These are phyloP conservation scores for Muschampia staudingeri DNA, from an alignment of 2,888 invertebrate species.

Conservation along the genomic window DNA sequence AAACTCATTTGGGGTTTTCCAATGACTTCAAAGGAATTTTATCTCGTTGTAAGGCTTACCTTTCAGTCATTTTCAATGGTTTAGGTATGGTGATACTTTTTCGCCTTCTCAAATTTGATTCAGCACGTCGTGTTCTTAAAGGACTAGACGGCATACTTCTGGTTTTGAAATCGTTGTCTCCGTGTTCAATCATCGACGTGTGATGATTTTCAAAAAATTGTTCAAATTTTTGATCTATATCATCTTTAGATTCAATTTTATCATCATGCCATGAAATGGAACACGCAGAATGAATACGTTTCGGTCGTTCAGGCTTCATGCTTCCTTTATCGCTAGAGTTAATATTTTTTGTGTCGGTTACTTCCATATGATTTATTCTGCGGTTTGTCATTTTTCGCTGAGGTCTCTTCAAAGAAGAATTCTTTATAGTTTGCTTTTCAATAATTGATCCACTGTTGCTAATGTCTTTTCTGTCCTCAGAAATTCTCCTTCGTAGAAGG, in stretches of 20 bases:
- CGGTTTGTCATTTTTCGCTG: constrained; percentile 65
- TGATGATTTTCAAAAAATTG: constrained; percentile 78
- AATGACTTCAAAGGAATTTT: constrained; percentile 20
- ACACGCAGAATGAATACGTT: constrained; percentile 86
- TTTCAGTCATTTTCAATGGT: constrained; percentile 93
- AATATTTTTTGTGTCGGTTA: constrained; percentile 72
- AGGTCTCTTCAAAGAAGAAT: constrained; percentile 73
- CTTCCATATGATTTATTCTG: constrained; percentile 61
- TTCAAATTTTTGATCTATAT: constrained; percentile 84
- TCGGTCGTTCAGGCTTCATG: constrained; percentile 77
- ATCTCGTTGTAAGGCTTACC: constrained; percentile 81
- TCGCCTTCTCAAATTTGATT: constrained; percentile 75
- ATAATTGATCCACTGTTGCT: constrained; percentile 34
- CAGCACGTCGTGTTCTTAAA: constrained; percentile 79
- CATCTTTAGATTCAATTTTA: constrained; percentile 79
- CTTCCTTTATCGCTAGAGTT: constrained; percentile 71
- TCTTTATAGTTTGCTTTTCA: constrained; percentile 53
- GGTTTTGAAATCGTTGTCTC: constrained; percentile 83
- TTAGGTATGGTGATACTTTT: constrained; percentile 92
- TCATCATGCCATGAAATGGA: constrained; percentile 89
- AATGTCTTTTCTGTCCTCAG: constrained; percentile 17
- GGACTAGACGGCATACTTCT: constrained; percentile 92
- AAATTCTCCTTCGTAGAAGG: constrained; percentile 39
- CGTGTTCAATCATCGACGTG: constrained; percentile 43
- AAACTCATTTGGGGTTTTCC: constrained; percentile 7